phyloP scores from a whole-genome alignment of 2,888 invertebrate genomes.

The Agrochola circellaris region DNA sequence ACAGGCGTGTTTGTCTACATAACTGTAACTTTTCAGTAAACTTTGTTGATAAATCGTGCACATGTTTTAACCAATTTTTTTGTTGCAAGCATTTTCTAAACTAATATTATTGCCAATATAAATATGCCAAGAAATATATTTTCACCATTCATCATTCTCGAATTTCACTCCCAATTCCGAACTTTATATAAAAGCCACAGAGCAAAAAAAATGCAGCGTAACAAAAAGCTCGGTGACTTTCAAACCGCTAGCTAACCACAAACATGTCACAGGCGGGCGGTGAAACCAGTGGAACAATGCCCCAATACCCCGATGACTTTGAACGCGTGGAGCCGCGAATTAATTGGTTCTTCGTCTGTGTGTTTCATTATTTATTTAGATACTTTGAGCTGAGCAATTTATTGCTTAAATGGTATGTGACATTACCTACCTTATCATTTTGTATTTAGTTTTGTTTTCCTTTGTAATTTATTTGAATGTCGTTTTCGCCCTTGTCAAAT shows the following conservation, averaged over 20 bases:
- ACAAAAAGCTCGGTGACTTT: constrained; percentile 6
- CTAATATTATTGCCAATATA: neutral
- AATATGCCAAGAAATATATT: neutral
- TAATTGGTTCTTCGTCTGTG: constrained; percentile 23
- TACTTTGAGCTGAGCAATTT: neutral
- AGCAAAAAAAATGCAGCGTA: neutral
- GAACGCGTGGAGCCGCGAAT: constrained; percentile 1
- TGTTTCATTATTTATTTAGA: neutral
- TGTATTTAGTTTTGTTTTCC: neutral
- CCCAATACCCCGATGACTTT: constrained; percentile 9
- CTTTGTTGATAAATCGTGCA: neutral
- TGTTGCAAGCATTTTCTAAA: neutral
- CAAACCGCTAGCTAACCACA: constrained; percentile 6
- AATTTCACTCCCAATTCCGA: neutral
- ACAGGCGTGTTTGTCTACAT: too few species aligned
- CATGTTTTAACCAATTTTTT: neutral
- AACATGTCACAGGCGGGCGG: constrained; percentile 7
- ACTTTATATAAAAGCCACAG: constrained; percentile 3
- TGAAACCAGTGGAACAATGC: constrained; percentile 23
- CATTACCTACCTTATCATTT: neutral
- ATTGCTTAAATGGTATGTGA: neutral
- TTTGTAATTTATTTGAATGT: neutral
- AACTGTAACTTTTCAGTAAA: neutral
- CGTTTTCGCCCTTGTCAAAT: neutral
- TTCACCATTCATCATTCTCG: neutral